Percentiles rank a stretch among this genome's conserved stretches.
These are phyloP conservation scores for Numida meleagris DNA, from an alignment of 2,113 vertebrate species.

Conservation along the genomic window DNA sequence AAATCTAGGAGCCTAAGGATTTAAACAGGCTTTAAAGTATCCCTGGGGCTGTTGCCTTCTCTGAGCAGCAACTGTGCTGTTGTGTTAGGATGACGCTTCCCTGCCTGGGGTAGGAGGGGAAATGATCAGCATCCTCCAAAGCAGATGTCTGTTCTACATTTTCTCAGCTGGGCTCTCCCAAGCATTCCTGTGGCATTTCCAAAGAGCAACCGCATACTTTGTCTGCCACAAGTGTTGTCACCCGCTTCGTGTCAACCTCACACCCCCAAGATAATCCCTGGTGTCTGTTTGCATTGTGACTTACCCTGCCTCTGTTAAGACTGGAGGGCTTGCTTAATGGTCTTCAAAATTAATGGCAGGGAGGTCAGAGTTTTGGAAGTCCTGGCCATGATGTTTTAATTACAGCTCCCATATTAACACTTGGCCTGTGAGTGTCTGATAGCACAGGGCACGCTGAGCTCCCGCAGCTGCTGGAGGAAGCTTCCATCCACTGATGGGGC, in stretches of 20 bases:
- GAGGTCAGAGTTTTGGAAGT: neutral
- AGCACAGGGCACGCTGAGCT: neutral
- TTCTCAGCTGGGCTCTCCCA: neutral
- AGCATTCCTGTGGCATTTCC: neutral
- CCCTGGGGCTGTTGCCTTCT: neutral
- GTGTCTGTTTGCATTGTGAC: neutral
- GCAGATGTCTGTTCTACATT: neutral
- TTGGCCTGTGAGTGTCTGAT: neutral
- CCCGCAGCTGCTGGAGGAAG: neutral
- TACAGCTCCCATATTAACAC: neutral
- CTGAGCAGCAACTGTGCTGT: neutral
- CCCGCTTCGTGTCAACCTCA: neutral
- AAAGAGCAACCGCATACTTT: neutral
- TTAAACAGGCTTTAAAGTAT: neutral
- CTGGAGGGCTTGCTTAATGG: neutral
- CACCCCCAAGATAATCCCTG: neutral
- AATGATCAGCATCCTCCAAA: fast-evolving
- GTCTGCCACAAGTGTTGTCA: neutral
- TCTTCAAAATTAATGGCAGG: neutral
- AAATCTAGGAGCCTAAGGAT: neutral
- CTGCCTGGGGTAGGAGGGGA: neutral
- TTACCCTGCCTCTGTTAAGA: neutral
- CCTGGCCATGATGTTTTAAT: neutral
- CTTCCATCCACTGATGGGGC: neutral
- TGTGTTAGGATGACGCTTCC: neutral